Evolutionary conservation across 2,888 invertebrate genomes (phyloP).

Genomic region (Lasius platythorax): DNA sequence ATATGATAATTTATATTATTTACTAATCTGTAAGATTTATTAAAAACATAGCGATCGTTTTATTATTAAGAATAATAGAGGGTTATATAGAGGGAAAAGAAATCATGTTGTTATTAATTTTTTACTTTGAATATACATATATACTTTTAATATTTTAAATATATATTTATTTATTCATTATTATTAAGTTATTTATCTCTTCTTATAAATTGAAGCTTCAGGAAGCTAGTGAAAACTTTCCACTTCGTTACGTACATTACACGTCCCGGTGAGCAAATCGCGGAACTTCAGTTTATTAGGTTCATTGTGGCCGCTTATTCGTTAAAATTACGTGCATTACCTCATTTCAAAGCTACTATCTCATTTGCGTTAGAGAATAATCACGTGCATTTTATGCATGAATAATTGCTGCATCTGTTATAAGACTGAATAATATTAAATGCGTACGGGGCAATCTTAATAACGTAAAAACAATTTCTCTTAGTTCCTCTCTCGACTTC

Average conservation of each 20-base stretch:
- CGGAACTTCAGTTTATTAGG: constrained; percentile 49
- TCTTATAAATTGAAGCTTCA: constrained; percentile 31
- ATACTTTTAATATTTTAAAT: not conserved
- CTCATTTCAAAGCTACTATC: constrained; percentile 34
- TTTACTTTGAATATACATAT: not conserved
- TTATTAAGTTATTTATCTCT: constrained; percentile 21
- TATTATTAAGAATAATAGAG: not conserved
- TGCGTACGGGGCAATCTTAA: not conserved
- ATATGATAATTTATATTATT: not conserved
- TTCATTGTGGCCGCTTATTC: constrained; percentile 41
- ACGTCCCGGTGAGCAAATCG: constrained; percentile 40
- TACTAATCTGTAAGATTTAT: not conserved
- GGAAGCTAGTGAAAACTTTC: constrained; percentile 28
- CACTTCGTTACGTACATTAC: constrained; percentile 39
- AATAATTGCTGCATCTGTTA: constrained; percentile 33
- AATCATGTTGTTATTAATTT: not conserved
- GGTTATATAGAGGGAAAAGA: not conserved
- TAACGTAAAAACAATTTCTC: not conserved
- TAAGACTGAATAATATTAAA: constrained; percentile 19
- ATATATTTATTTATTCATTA: not conserved
- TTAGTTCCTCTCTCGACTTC: not conserved
- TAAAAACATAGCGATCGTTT: not conserved
- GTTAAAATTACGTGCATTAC: constrained; percentile 51
- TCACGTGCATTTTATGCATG: constrained; percentile 39
- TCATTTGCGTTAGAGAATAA: constrained; percentile 46